Percentiles rank a stretch among this genome's conserved stretches.
These are phyloP conservation scores for Polyommatus icarus DNA, from an alignment of 2,888 invertebrate genomes.

Conservation along the genomic window DNA sequence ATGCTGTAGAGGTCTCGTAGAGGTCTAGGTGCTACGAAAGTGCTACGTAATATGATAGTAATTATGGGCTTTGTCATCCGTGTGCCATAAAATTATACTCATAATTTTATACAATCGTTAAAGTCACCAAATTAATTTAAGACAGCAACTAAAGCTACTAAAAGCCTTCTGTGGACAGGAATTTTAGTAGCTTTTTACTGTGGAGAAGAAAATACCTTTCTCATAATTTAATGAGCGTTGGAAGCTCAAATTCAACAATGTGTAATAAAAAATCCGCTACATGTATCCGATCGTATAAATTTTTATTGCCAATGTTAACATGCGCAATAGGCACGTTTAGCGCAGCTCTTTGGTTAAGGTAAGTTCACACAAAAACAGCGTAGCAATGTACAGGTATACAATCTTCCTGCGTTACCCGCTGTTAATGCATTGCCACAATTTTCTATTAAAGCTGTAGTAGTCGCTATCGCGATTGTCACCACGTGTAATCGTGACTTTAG, in stretches of 20 bases:
- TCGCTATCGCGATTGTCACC: neutral
- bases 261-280: slow-evolving; percentile 24
- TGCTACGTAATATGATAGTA: neutral
- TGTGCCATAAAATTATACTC: neutral
- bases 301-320: slow-evolving; percentile 32
- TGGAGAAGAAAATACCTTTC: slow-evolving; percentile 12
- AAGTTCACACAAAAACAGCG: neutral
- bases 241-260: slow-evolving; percentile 28
- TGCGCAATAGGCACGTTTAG: slow-evolving; percentile 51
- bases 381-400: neutral
- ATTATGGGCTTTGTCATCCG: neutral
- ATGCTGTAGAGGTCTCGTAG: neutral
- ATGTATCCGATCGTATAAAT: slow-evolving; percentile 25
- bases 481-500: neutral
- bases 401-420: neutral
- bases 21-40: slow-evolving; percentile 9
- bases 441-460: neutral
- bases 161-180: neutral
- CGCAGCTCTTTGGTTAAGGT: slow-evolving; percentile 53
- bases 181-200: neutral
- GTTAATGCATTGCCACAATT: neutral
- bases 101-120: neutral
- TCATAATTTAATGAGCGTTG: slow-evolving; percentile 10
- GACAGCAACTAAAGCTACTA: neutral
- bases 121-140: neutral